These are phyloP conservation scores for Apodemia zela DNA, from an alignment of 2,888 invertebrate genomes.

Conservation along the genomic window DNA sequence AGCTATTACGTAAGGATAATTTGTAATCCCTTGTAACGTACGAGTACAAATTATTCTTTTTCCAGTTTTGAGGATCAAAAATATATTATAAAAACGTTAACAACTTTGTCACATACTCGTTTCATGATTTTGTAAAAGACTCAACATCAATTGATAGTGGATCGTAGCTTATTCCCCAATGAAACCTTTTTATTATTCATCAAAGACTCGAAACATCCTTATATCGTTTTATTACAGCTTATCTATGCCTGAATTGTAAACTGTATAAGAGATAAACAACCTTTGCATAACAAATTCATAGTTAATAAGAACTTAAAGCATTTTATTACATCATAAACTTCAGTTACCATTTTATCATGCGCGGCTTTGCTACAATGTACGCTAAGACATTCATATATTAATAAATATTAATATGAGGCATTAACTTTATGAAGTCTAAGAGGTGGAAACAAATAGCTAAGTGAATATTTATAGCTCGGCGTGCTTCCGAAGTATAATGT, in stretches of 20 bases:
- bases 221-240: conserved; percentile 11
- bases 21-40: too few species aligned
- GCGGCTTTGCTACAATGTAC: conserved; percentile 50
- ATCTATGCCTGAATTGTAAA: conserved; percentile 15
- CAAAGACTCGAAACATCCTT: conserved; percentile 12
- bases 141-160: background rate
- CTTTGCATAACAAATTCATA: conserved; percentile 46
- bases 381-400: conserved; percentile 62
- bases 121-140: background rate
- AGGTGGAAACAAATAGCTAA: conserved; percentile 66
- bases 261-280: conserved; percentile 31
- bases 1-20: too few species aligned
- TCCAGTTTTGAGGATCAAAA: too few species aligned
- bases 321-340: conserved; percentile 69
- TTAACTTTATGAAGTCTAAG: conserved; percentile 75
- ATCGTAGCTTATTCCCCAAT: conserved; percentile 18
- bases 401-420: conserved; percentile 74
- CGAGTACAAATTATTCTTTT: too few species aligned
- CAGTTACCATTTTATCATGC: conserved; percentile 67
- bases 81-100: background rate
- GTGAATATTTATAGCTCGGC: conserved; percentile 68
- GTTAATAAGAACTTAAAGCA: conserved; percentile 48
- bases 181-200: conserved; percentile 25
- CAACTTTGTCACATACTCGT: background rate
- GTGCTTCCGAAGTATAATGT: conserved; percentile 56